Conservation (phyloP, 2,888 invertebrate genomes). For the Cecidostiba fungosa region DNA sequence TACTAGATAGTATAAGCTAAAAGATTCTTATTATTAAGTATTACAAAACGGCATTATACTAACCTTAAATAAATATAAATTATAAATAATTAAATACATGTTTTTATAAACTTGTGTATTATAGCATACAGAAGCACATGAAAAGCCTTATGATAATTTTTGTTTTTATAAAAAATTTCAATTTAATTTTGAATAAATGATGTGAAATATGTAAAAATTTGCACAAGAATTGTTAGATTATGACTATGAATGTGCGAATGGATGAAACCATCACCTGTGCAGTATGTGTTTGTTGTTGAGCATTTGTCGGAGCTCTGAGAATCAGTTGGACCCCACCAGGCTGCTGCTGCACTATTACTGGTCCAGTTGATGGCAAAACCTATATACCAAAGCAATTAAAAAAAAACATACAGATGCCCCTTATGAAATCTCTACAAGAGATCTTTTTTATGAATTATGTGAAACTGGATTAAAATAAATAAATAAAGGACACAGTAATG, state of each 20-base stretch:
- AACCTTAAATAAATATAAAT: slow-evolving; percentile 30
- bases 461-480: neutral
- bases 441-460: slow-evolving; percentile 19
- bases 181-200: slow-evolving; percentile 36
- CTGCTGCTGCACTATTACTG: slow-evolving; percentile 85
- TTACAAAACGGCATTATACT: neutral
- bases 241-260: slow-evolving; percentile 69
- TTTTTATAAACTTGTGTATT: slow-evolving; percentile 9
- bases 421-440: slow-evolving; percentile 23
- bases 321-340: slow-evolving; percentile 88
- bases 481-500: slow-evolving; percentile 24
- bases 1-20: too few relatives aligned
- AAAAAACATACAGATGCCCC: slow-evolving; percentile 64
- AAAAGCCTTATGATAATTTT: slow-evolving; percentile 49
- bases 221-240: slow-evolving; percentile 48
- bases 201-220: slow-evolving; percentile 36
- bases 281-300: slow-evolving; percentile 80
- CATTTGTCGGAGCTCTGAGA: slow-evolving; percentile 84
- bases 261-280: slow-evolving; percentile 80
- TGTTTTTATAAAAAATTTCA: slow-evolving; percentile 23
- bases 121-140: slow-evolving; percentile 59
- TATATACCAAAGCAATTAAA: slow-evolving; percentile 77
- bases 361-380: slow-evolving; percentile 80
- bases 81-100: slow-evolving; percentile 18
- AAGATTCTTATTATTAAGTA: neutral